phyloP scores from a whole-genome alignment of 2,797 vertebrate species.

The Tadarida brasiliensis region DNA sequence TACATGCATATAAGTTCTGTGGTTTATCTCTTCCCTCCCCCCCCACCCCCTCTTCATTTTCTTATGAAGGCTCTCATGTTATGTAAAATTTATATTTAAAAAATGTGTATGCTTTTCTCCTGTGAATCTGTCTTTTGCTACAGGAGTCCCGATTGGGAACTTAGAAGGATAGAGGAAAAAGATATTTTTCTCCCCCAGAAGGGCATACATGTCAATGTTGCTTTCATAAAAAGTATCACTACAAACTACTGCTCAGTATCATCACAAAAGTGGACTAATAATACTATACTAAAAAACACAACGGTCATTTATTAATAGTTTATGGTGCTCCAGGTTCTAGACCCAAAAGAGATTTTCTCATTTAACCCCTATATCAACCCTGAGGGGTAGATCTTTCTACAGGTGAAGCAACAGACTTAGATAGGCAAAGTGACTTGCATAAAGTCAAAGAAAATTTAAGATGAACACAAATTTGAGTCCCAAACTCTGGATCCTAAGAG shows the following conservation, averaged over 20 bases:
- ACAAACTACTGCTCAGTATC: neutral
- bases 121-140: neutral
- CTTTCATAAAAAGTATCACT: neutral
- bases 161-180: neutral
- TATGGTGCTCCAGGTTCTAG: neutral
- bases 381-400: neutral
- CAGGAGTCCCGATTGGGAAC: neutral
- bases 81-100: neutral
- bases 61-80: neutral
- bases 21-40: too few species aligned
- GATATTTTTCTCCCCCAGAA: neutral
- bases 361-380: neutral
- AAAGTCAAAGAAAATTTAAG: neutral
- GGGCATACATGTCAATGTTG: neutral
- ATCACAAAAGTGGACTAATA: neutral
- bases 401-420: neutral
- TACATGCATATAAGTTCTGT: too few species aligned
- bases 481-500: neutral
- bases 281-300: neutral
- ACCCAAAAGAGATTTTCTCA: neutral
- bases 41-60: slow-evolving; percentile 1
- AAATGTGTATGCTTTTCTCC: neutral
- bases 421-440: neutral
- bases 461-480: neutral
- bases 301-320: neutral